Evolutionary conservation across 2,888 invertebrate species (phyloP).

Genomic region (Microctonus hyperodae): DNA sequence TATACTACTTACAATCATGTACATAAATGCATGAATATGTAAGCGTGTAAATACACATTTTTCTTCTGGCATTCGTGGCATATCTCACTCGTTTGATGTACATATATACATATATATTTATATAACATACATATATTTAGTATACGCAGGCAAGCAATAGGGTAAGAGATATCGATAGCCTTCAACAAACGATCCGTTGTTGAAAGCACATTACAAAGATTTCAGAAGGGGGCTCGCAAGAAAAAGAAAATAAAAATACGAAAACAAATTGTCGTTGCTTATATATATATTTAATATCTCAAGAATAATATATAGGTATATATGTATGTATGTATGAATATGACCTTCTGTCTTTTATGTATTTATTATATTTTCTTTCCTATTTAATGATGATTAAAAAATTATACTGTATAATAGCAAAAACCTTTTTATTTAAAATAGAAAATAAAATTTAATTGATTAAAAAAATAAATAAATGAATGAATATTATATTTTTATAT

Average conservation of each 20-base stretch:
- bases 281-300: background rate
- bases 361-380: too few relatives aligned
- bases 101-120: background rate
- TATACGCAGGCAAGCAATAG: slow-evolving; percentile 1
- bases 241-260: background rate
- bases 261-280: background rate
- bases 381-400: too few relatives aligned
- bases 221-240: background rate
- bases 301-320: background rate
- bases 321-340: too few relatives aligned
- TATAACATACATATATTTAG: background rate
- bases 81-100: background rate
- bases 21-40: background rate
- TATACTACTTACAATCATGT: slow-evolving; percentile 17
- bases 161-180: slow-evolving; percentile 29
- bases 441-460: too few relatives aligned
- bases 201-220: background rate
- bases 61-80: background rate
- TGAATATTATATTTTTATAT: too few relatives aligned
- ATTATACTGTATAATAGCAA: too few relatives aligned
- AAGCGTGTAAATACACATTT: background rate
- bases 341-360: background rate
- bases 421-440: too few relatives aligned
- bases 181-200: slow-evolving; percentile 28
- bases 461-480: too few relatives aligned